Conservation (phyloP, 2,797 vertebrate genomes). For the Brachymystax lenok region DNA sequence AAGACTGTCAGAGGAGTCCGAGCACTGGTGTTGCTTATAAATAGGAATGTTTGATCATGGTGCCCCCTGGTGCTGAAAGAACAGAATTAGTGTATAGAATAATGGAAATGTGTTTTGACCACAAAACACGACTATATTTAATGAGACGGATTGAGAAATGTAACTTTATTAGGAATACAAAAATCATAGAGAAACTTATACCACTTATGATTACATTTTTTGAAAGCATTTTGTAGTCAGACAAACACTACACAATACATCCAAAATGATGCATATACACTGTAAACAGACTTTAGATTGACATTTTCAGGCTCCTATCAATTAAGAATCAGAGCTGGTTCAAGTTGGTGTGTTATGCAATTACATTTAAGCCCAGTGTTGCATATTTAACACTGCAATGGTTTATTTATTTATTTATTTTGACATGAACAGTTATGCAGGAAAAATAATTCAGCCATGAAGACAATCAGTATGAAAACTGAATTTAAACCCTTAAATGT, state of each 20-base stretch:
- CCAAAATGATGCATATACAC: neutral
- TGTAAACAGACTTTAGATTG: conserved; percentile 5
- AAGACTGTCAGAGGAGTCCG: neutral
- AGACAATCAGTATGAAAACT: conserved; percentile 24
- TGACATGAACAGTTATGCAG: neutral
- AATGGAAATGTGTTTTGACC: no score
- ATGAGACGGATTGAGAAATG: neutral
- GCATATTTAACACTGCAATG: conserved; percentile 8
- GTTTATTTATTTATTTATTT: neutral
- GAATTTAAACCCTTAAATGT: conserved; percentile 17
- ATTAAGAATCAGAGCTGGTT: neutral
- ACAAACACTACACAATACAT: conserved; percentile 7
- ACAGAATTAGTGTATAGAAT: neutral
- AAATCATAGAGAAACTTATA: neutral
- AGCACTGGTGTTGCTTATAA: neutral
- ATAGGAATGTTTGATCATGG: neutral
- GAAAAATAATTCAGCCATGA: conserved; percentile 1
- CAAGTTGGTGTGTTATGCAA: neutral
- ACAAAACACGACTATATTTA: no score
- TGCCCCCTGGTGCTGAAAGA: conserved; percentile 48
- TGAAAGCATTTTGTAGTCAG: neutral
- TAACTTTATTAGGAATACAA: conserved; percentile 8
- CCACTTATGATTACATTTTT: conserved; percentile 4
- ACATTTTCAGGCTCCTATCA: neutral
- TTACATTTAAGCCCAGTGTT: neutral